Evolutionary conservation across 1,140 invertebrate genomes (phyloP).

Genomic region (Lycorma delicatula): DNA sequence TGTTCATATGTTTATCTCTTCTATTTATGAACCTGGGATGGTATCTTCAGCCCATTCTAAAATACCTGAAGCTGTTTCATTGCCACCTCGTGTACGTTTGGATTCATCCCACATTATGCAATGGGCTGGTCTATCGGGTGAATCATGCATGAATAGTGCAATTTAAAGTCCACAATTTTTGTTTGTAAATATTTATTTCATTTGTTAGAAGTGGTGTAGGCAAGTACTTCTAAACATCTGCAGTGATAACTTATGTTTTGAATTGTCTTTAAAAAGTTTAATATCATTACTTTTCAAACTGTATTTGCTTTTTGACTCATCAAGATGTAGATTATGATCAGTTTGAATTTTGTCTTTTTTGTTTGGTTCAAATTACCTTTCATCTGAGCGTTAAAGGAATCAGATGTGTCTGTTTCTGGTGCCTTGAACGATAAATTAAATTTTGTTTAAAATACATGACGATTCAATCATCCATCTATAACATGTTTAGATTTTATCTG

Average conservation of each 20-base stretch:
- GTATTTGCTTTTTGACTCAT: not conserved
- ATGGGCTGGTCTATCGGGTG: constrained; percentile 6
- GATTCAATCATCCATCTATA: not conserved
- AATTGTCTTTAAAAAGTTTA: not conserved
- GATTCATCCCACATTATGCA: constrained; percentile 17
- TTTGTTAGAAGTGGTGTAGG: constrained; percentile 11
- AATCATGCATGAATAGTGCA: constrained; percentile 12
- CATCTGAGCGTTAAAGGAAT: not conserved
- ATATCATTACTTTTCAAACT: not conserved
- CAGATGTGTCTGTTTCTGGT: constrained; percentile 7
- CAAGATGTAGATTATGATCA: not conserved
- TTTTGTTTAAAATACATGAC: constrained; percentile 2
- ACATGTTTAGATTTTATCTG: not conserved
- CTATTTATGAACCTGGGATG: constrained; percentile 5
- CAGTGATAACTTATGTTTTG: not conserved
- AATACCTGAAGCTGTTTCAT: constrained; percentile 12
- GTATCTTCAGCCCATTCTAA: constrained; percentile 14
- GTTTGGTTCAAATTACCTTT: not conserved
- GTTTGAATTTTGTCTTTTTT: not conserved
- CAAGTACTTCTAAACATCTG: constrained; percentile 8
- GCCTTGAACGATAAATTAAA: constrained; percentile 9
- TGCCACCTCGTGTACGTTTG: constrained; percentile 15
- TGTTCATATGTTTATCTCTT: constrained; percentile 1
- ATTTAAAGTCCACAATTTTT: constrained; percentile 12
- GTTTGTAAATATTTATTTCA: constrained; percentile 14